Evolutionary conservation across 2,797 vertebrate species (phyloP).

Genomic region (Siniperca scherzeri): DNA sequence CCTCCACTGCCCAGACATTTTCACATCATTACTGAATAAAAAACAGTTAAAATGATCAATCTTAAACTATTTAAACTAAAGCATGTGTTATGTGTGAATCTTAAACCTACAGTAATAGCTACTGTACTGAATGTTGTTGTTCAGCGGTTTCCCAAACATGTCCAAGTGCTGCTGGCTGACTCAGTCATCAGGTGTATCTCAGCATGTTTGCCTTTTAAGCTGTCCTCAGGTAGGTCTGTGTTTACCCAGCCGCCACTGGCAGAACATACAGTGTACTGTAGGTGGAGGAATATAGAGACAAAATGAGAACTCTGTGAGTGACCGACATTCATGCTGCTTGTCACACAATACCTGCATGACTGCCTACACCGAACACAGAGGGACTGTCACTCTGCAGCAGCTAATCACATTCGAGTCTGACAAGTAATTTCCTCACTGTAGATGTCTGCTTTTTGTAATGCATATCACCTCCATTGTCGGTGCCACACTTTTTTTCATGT

Average conservation of each 20-base stretch:
- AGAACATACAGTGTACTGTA: conserved; percentile 17
- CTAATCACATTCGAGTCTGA: conserved; percentile 38
- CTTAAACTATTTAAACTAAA: background rate
- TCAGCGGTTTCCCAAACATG: background rate
- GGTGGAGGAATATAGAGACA: conserved; percentile 32
- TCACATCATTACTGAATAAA: background rate
- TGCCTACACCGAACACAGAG: conserved; percentile 33
- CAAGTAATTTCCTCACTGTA: conserved; percentile 34
- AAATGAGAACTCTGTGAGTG: conserved; percentile 73
- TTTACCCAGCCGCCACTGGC: conserved; percentile 71
- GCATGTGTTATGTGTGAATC: background rate
- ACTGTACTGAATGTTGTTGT: conserved; percentile 6
- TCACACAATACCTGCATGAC: conserved; percentile 30
- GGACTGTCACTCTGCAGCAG: conserved; percentile 67
- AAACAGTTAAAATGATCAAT: background rate
- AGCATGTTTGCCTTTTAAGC: conserved; percentile 48
- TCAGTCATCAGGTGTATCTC: conserved; percentile 56
- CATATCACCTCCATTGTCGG: background rate
- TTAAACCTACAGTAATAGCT: background rate
- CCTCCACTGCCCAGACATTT: background rate
- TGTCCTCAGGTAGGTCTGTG: conserved; percentile 61
- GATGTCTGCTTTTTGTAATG: too few relatives aligned
- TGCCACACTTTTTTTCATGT: background rate
- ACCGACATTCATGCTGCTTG: conserved; percentile 48
- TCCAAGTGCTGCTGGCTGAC: conserved; percentile 21